Base-by-base conservation (phyloP, 1,140 invertebrate species). In the Euwallacea similis region DNA sequence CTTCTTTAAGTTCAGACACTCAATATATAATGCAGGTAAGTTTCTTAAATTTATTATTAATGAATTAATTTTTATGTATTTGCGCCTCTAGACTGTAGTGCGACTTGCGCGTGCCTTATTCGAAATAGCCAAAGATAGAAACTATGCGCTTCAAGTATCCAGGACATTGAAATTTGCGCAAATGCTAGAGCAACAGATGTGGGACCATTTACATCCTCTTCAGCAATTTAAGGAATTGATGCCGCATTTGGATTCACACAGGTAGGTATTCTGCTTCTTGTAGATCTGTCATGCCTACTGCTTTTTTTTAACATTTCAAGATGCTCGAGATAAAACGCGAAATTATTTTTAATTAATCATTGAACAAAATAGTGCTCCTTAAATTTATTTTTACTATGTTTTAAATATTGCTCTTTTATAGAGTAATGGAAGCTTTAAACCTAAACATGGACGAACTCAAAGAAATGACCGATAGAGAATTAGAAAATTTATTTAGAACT, bases 1-100 rank as follows among this genome's bases (percentile, higher is more conserved):
- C 97, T 78, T 98, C 97, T 0, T 83, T 99, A 6, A 87, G 94
- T 66, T 98, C 96, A 0, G 97, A 99, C 86, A 88, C 93, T 81
- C 90, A 93, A 13, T 99, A 98, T 81, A 92, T 98, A 16, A 93
- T 91, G 58, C 94, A 94, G 86, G 93, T 95, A 84, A 79, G 33
- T 69, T 54, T n/a, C 53, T 69, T 8, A 10, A 56, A 64, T 47
- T 11, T 8, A 4, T 15, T 13, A 47, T 0, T 64, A 64, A 10
- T 16, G 47, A 7, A 68, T 73, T 67, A 8, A 13, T 55, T 75
- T 42, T 56, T 11, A 41, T 33, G 1, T 33, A 33, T 33, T 33
- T 33, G 21, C 21, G 4, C 21, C 21, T 81, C 76, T 54, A 98
- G 89, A 99, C 98, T 82, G 91, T 94, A 46, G 88, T 90, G 0